These are phyloP conservation scores for Premnoplex brunnescens DNA, from an alignment of 2,797 vertebrate genomes.

Conservation along the genomic window DNA sequence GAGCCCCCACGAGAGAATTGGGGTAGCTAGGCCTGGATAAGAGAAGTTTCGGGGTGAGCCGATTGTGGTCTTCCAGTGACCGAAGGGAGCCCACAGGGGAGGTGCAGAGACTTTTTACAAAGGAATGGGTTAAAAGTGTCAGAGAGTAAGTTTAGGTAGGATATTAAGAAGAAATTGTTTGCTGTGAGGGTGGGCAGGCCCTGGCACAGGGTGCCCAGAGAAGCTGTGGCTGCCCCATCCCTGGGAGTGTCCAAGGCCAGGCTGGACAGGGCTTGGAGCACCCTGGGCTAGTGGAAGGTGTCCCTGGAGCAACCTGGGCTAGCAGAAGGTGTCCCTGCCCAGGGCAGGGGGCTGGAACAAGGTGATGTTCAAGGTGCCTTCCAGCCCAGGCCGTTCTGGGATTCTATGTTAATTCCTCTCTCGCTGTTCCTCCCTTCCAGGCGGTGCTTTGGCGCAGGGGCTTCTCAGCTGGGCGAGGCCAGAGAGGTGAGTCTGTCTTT, in stretches of 20 bases:
- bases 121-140: fast-evolving
- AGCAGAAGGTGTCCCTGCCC: no score
- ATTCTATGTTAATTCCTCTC: neutral
- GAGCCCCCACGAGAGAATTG: no score
- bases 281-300: fast-evolving
- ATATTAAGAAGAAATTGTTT: fast-evolving
- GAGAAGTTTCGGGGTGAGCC: neutral
- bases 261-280: neutral
- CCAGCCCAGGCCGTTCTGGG: no score
- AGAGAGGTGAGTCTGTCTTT: constrained; percentile 63
- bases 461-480: constrained; percentile 20
- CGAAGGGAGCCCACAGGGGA: neutral
- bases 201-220: neutral
- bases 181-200: fast-evolving
- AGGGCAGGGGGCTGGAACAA: neutral
- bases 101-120: no score
- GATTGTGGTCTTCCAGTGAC: fast-evolving
- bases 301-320: fast-evolving
- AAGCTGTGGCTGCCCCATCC: neutral
- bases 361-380: fast-evolving
- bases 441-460: neutral
- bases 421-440: constrained; percentile 1
- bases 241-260: neutral
- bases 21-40: no score
- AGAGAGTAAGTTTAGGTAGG: neutral